Evolutionary conservation across 2,888 invertebrate species (phyloP).

Genomic region (Argyresthia albistria): DNA sequence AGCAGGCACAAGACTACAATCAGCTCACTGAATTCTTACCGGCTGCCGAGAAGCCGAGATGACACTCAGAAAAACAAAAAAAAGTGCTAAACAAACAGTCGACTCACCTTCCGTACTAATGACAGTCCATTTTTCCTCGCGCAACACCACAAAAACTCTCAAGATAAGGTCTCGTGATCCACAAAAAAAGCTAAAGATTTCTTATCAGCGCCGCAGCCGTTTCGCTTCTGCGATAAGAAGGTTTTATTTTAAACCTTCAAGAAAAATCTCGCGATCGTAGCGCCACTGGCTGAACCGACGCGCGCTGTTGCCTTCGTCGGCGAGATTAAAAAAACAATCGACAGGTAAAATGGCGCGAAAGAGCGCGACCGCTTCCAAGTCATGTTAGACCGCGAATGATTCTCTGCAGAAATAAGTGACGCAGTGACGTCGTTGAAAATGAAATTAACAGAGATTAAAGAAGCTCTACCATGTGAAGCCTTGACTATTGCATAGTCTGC

Average conservation of each 20-base stretch:
- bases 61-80: conserved; percentile 16
- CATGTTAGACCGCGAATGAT: conserved; percentile 57
- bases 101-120: conserved; percentile 51
- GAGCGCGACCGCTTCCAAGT: conserved; percentile 38
- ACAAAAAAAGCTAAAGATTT: conserved; percentile 20
- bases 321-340: not conserved
- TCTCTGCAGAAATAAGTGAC: conserved; percentile 36
- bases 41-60: no score
- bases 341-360: conserved; percentile 5
- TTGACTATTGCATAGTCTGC: no score
- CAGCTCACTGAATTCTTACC: no score
- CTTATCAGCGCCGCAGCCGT: conserved; percentile 21
- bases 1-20: no score
- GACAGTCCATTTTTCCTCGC: conserved; percentile 45
- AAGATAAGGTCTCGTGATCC: conserved; percentile 16
- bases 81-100: conserved; percentile 23
- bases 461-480: conserved; percentile 26
- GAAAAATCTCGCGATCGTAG: not conserved
- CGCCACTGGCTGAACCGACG: not conserved
- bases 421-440: conserved; percentile 4
- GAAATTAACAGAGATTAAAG: conserved; percentile 19
- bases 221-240: not conserved
- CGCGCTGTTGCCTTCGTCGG: not conserved
- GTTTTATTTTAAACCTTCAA: not conserved
- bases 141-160: conserved; percentile 24